Base-by-base conservation (phyloP, 2,113 vertebrate species). In the Alces alces region DNA sequence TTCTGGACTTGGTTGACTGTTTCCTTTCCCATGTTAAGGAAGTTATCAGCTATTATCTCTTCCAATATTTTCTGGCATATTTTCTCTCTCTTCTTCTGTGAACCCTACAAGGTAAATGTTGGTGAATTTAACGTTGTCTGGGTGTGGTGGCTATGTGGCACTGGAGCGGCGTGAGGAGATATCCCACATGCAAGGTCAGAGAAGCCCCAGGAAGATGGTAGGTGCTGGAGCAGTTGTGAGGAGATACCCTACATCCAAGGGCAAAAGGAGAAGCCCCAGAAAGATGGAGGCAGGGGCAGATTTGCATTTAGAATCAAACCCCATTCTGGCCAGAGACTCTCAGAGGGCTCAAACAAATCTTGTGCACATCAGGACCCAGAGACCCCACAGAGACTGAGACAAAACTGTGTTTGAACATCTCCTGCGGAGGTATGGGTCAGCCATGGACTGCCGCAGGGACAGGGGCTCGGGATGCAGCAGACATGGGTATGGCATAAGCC, bases 111-210 rank as follows among this genome's bases (percentile, higher is more conserved):
- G 8, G n/a, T 5, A 36, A 70, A 70, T 39, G 21, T 70, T 6
- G 16, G 61, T 66, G 66, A 70, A 70, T 70, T 70, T 23, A 70
- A 39, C 23, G 2, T 23, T 70, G 33, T 39, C 19, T 70, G 16
- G 33, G 8, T 66, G 33, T 1, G 2, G 33, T n/a, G 4, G 33
- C 33, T 66, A 17, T 66, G 33, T 66, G 61, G 16, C 61, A 66
- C 33, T 66, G 33, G 16, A n/a, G 33, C 0, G 0, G 61, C 7
- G 9, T n/a, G 33, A n/a, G 33, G 8, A 64, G 30, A 66, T n/a
- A n/a, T 19, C 61, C 33, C 8, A 1, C 33, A 66, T 19, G 16
- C 33, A 66, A 64, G 8, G 33, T 19, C 61, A 66, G 61, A 66
- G 33, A n/a, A 66, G 33, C 33, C 33, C 33, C 61, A 64, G 16